Base-by-base conservation (phyloP, 2,113 vertebrate genomes). In the Spea bombifrons region DNA sequence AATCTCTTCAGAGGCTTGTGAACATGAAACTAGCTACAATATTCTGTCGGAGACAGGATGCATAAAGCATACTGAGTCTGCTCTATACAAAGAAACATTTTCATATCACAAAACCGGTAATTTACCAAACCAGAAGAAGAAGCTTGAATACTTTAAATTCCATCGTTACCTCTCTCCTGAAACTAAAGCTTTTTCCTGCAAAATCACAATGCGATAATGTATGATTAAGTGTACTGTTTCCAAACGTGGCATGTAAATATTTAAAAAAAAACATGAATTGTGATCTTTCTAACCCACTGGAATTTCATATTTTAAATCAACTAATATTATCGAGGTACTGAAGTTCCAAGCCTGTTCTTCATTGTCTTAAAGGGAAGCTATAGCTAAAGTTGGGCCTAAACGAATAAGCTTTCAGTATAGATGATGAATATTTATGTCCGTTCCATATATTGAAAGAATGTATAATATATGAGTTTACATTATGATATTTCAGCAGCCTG, bases 21-120 rank as follows among this genome's bases (percentile, higher is more conserved):
- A 57, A 65, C 76, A 78, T 50, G 76, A 78, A 78, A 71, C 55
- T 71, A 67, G 66, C 66, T 71, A 67, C 67, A 71, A 78, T 78
- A 66, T 71, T 78, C 67, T 57, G 50, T 61, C 30, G 46, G 43
- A 77, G 46, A 49, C 55, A 64, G 16, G 57, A 78, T 65, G 59
- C 48, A 61, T 48, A 52, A 67, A 44, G 68, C 55, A 78, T 65
- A 65, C 59, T 50, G 68, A 78, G 70, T 63, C 12, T 64, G 46
- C 43, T 48, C 49, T 4, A 47, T 57, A 50, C 45, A 70, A 77
- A 70, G 66, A 61, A 57, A 4, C 75, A 71, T 77, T 77, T 70
- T 67, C 68, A 50, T 69, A 71, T 63, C 75, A 77, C 55, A 77
- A 52, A 77, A 77, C 53, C 55, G n/a, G 53, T 68, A 69, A 76